phyloP scores from a whole-genome alignment of 2,888 invertebrate genomes.

The Phaonia tiefii region DNA sequence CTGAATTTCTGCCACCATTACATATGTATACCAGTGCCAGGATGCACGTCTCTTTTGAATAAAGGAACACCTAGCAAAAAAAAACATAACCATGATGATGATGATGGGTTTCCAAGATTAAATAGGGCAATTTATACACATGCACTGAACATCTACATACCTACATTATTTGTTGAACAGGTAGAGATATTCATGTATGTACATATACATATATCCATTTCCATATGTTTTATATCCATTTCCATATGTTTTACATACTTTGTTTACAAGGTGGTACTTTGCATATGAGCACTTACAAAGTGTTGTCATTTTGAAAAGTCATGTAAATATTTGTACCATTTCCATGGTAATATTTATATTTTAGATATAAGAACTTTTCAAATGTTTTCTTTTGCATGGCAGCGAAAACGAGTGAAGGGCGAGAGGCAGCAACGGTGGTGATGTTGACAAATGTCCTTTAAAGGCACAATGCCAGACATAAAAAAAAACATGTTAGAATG shows the following conservation, averaged over 20 bases:
- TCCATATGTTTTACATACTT: not conserved
- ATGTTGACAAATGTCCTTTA: slow-evolving; percentile 32
- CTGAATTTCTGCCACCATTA: too few relatives aligned
- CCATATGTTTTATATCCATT: not conserved
- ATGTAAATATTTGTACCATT: slow-evolving; percentile 35
- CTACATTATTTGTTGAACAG: not conserved
- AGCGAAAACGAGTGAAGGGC: not conserved
- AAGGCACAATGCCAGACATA: not conserved
- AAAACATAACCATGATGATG: too few relatives aligned
- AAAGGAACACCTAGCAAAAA: too few relatives aligned
- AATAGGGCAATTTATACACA: slow-evolving; percentile 41
- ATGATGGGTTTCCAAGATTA: too few relatives aligned
- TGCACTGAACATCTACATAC: too few relatives aligned
- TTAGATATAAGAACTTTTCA: not conserved
- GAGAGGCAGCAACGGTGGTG: not conserved
- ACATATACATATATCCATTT: not conserved
- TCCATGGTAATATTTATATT: slow-evolving; percentile 34
- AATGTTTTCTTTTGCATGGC: not conserved
- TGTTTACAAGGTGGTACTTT: too few relatives aligned
- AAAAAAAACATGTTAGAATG: not conserved
- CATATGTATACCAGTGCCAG: too few relatives aligned
- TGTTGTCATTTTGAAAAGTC: slow-evolving; percentile 4
- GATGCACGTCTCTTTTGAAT: too few relatives aligned
- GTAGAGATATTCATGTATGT: not conserved
- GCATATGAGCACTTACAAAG: not conserved